These are phyloP conservation scores for Dilophus febrilis DNA, from an alignment of 2,888 invertebrate species.

Conservation along the genomic window DNA sequence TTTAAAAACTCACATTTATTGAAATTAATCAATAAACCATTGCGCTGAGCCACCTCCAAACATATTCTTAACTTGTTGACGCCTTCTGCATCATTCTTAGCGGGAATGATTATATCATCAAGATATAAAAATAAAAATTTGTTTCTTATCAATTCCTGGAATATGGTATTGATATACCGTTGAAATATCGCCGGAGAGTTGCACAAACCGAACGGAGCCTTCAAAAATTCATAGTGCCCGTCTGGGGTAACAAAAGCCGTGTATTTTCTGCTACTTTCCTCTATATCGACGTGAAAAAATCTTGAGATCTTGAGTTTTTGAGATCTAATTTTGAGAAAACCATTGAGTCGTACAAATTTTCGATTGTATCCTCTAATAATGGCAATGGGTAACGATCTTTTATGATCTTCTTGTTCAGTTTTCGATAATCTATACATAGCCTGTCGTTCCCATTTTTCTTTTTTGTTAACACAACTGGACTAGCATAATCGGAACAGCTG, in stretches of 20 bases:
- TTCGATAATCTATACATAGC: not conserved
- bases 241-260: not conserved
- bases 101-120: not conserved
- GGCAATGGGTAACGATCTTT: not conserved
- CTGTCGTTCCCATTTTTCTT: not conserved
- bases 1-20: not conserved
- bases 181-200: not conserved
- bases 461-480: not conserved
- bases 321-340: not conserved
- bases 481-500: no score
- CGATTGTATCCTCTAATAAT: not conserved
- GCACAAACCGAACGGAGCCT: not conserved
- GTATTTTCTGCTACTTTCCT: not conserved
- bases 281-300: not conserved
- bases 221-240: constrained; percentile 1
- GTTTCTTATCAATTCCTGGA: not conserved
- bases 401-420: not conserved
- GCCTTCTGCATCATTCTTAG: not conserved
- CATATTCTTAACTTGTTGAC: not conserved
- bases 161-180: not conserved
- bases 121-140: not conserved
- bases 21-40: not conserved
- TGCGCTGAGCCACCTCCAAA: not conserved
- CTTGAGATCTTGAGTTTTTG: no score
- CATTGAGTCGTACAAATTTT: not conserved